A percentile compares a stretch with the other conserved stretches of the same genome.
phyloP scores from a whole-genome alignment of 2,113 vertebrate genomes.

The Rhinolophus ferrumequinum region DNA sequence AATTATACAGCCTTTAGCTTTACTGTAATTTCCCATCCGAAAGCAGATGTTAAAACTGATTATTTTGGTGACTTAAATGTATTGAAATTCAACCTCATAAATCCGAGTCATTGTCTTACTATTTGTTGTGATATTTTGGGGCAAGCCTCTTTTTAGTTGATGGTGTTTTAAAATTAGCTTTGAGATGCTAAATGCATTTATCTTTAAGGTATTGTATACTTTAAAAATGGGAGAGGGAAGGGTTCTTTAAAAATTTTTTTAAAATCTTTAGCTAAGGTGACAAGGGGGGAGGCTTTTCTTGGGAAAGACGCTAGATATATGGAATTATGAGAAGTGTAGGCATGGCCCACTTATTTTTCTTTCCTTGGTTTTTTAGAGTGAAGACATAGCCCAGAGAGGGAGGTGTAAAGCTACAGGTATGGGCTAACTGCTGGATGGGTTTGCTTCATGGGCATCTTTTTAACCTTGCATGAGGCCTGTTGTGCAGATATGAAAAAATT shows the following conservation, averaged over 20 bases:
- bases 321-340: not conserved
- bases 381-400: conserved; percentile 79
- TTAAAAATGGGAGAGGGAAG: not conserved
- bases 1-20: not conserved
- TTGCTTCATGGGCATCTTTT: conserved; percentile 37
- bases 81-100: not conserved
- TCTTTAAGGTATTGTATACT: conserved; percentile 10
- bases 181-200: conserved; percentile 3
- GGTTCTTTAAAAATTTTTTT: not conserved
- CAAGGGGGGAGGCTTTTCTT: conserved; percentile 41
- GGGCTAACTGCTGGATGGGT: conserved; percentile 63
- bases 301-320: conserved; percentile 13
- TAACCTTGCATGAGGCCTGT: conserved; percentile 71
- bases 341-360: conserved; percentile 60
- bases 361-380: conserved; percentile 81
- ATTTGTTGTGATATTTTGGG: conserved; percentile 7
- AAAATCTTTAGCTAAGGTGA: not conserved
- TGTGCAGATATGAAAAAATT: conserved; percentile 55
- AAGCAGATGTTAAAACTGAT: conserved; percentile 20
- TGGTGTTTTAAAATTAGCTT: conserved; percentile 32
- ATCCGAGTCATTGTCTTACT: conserved; percentile 9
- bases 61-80: conserved; percentile 12
- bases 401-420: conserved; percentile 81
- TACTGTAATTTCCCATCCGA: not conserved
- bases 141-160: not conserved